Evolutionary conservation across 2,888 invertebrate genomes (phyloP).

Genomic region (Agrilus cyanescens): DNA sequence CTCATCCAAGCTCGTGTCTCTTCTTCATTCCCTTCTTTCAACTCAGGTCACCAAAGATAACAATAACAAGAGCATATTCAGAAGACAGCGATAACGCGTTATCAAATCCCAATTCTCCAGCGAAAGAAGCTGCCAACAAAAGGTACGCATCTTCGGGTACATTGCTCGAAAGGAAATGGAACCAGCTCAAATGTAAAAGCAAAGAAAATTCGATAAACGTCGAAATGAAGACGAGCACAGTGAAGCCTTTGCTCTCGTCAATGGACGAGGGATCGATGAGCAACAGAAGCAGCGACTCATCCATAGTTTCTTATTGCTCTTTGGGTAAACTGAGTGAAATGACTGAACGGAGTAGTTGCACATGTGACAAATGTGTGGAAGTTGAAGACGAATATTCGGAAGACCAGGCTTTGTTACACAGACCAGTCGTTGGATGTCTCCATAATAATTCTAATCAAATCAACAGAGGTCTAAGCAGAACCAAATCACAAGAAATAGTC

Average conservation of each 20-base stretch:
- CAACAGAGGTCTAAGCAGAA: too few species aligned
- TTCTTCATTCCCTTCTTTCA: too few species aligned
- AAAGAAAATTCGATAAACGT: slow-evolving; percentile 25
- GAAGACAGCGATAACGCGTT: slow-evolving; percentile 54
- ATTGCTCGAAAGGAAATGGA: slow-evolving; percentile 34
- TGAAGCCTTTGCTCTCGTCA: slow-evolving; percentile 23
- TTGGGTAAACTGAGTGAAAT: too few species aligned
- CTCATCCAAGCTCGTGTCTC: too few species aligned
- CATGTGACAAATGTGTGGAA: not conserved
- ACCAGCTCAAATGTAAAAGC: slow-evolving; percentile 25
- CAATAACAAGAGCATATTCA: slow-evolving; percentile 61
- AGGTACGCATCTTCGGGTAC: slow-evolving; percentile 35
- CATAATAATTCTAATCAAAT: too few species aligned
- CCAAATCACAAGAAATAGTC: too few species aligned
- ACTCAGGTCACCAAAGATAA: slow-evolving; percentile 51
- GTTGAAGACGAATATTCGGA: slow-evolving; percentile 17
- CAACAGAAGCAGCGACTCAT: slow-evolving; percentile 37
- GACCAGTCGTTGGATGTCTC: too few species aligned
- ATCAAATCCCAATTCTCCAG: slow-evolving; percentile 34
- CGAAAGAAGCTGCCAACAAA: slow-evolving; percentile 26
- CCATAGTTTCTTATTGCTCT: slow-evolving; percentile 20
- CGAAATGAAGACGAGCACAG: slow-evolving; percentile 19
- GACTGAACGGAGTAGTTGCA: too few species aligned
- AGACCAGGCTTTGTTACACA: not conserved
- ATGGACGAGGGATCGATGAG: slow-evolving; percentile 20